Conservation (phyloP, 1,140 invertebrate species). For the Zelostemma sp. region DNA sequence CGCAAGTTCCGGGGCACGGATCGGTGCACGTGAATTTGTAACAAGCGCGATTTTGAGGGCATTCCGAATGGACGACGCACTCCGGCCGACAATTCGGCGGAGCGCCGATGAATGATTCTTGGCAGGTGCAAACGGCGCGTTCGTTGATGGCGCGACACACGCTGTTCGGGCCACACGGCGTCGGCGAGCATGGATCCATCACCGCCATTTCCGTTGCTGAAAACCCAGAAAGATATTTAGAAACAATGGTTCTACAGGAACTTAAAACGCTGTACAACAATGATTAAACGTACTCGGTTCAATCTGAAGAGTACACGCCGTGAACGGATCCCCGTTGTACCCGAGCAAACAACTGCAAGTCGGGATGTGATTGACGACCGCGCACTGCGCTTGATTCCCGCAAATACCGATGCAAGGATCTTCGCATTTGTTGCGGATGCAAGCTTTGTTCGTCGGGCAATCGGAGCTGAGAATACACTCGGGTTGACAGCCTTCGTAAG, state of each 20-base stretch:
- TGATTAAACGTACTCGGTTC: slow-evolving; percentile 28
- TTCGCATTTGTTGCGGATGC: slow-evolving; percentile 72
- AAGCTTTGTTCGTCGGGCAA: slow-evolving; percentile 73
- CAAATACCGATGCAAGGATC: slow-evolving; percentile 75
- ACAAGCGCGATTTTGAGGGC: slow-evolving; percentile 81
- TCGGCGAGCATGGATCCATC: slow-evolving; percentile 65
- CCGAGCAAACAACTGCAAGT: slow-evolving; percentile 75
- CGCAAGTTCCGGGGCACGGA: slow-evolving; percentile 85
- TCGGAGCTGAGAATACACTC: slow-evolving; percentile 74
- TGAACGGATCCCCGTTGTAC: slow-evolving; percentile 74
- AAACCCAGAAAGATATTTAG: slow-evolving; percentile 6
- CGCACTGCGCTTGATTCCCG: slow-evolving; percentile 72
- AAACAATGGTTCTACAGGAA: too few species aligned
- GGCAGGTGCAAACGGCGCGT: slow-evolving; percentile 72
- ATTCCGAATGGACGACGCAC: slow-evolving; percentile 84
- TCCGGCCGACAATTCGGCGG: slow-evolving; percentile 83
- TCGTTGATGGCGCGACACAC: slow-evolving; percentile 70
- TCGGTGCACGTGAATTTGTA: slow-evolving; percentile 83
- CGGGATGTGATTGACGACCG: slow-evolving; percentile 76
- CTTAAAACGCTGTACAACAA: too few species aligned
- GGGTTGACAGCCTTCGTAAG: slow-evolving; percentile 72
- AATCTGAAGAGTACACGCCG: slow-evolving; percentile 64
- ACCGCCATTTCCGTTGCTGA: slow-evolving; percentile 29
- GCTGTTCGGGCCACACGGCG: slow-evolving; percentile 73
- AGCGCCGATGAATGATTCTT: slow-evolving; percentile 70